phyloP scores from a whole-genome alignment of 2,888 invertebrate species.

The Lucinisca nassula region DNA sequence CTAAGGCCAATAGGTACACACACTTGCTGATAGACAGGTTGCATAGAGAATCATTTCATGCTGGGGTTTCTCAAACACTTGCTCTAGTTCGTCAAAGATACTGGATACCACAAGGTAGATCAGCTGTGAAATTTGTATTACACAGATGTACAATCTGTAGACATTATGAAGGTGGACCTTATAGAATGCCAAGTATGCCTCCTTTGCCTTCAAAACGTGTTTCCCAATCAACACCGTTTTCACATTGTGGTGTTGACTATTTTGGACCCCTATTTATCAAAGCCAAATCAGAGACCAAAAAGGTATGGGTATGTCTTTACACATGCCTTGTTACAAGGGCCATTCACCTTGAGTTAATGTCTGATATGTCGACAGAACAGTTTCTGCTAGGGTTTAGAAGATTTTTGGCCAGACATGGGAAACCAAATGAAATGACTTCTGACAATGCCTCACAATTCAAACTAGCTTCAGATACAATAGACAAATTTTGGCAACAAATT shows the following conservation, averaged over 20 bases:
- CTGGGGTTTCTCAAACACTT: constrained; percentile 36
- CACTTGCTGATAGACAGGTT: no score
- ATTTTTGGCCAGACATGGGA: neutral
- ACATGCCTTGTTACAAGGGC: constrained; percentile 27
- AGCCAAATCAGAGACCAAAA: constrained; percentile 8
- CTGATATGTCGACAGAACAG: constrained; percentile 5
- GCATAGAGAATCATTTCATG: constrained; percentile 14
- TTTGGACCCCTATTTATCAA: constrained; percentile 28
- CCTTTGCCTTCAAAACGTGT: constrained; percentile 28
- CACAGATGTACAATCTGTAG: neutral
- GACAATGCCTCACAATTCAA: constrained; percentile 24
- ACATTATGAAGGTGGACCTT: constrained; percentile 5
- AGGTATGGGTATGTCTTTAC: constrained; percentile 39
- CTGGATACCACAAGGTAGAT: neutral
- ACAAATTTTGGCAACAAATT: neutral
- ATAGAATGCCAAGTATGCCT: constrained; percentile 38
- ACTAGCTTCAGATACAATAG: neutral
- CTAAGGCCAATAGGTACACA: no score
- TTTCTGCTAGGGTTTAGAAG: no score
- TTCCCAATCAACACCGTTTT: constrained; percentile 23
- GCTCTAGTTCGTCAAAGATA: neutral
- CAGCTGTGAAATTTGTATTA: neutral
- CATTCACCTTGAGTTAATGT: constrained; percentile 23
- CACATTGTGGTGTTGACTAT: constrained; percentile 24
- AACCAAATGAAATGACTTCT: neutral